Percentiles rank a stretch among this genome's conserved stretches.
These are phyloP conservation scores for Hyalella azteca DNA, from an alignment of 2,888 invertebrate genomes.

Conservation along the genomic window DNA sequence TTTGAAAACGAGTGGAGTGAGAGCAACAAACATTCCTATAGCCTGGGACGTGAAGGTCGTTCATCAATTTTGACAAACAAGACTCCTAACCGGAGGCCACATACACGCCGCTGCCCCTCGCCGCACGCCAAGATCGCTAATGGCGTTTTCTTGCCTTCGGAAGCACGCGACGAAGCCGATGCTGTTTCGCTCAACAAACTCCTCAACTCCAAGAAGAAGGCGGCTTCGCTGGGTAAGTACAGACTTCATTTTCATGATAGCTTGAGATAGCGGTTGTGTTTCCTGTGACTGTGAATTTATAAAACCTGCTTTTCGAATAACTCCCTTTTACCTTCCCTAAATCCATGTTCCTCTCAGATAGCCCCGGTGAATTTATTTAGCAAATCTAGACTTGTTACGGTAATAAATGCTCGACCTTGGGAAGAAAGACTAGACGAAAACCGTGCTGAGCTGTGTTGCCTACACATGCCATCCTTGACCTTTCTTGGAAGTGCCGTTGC, in stretches of 20 bases:
- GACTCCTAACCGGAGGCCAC: not conserved
- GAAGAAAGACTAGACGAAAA: not conserved
- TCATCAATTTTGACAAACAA: constrained; percentile 16
- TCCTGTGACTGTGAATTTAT: too few relatives aligned
- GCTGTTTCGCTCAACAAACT: not conserved
- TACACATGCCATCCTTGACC: not conserved
- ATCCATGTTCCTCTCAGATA: too few relatives aligned
- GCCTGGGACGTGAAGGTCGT: not conserved
- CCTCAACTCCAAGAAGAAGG: not conserved
- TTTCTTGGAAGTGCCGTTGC: not conserved
- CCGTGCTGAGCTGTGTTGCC: not conserved
- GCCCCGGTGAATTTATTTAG: too few relatives aligned
- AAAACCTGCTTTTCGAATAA: too few relatives aligned
- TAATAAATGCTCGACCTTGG: constrained; percentile 21
- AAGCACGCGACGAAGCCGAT: not conserved
- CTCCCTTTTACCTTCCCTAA: too few relatives aligned
- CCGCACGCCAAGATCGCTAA: constrained; percentile 25
- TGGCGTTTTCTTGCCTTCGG: not conserved
- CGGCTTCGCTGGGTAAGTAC: not conserved
- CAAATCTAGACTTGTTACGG: too few relatives aligned
- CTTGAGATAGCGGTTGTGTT: not conserved
- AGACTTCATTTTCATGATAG: not conserved
- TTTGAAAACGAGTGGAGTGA: constrained; percentile 3
- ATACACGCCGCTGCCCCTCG: constrained; percentile 5
- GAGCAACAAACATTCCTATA: not conserved